A percentile compares a stretch with the other conserved stretches of the same genome.
phyloP scores from a whole-genome alignment of 2,113 vertebrate genomes.

The Sinocyclocheilus anshuiensis region DNA sequence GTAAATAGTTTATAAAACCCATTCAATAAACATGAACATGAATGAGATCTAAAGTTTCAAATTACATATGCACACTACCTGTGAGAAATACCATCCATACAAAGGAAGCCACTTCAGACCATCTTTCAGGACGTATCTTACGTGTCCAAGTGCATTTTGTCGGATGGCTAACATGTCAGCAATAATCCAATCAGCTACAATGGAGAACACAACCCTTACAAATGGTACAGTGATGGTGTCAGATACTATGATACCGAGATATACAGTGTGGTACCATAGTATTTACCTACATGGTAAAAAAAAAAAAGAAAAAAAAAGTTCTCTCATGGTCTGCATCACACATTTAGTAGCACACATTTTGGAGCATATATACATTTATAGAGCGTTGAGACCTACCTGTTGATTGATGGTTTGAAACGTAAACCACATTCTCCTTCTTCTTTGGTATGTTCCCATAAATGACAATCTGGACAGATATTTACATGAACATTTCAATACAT shows the following conservation, averaged over 20 bases:
- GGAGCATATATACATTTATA: too few relatives aligned
- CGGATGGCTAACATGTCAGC: constrained; percentile 90
- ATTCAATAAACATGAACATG: background rate
- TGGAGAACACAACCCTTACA: constrained; percentile 41
- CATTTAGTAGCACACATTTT: too few relatives aligned
- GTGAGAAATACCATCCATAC: constrained; percentile 95
- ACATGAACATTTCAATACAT: constrained; percentile 19
- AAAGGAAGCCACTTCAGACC: constrained; percentile 93
- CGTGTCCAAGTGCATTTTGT: constrained; percentile 88
- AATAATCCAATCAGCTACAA: constrained; percentile 93
- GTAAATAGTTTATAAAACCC: background rate
- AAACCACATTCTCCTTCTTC: constrained; percentile 89
- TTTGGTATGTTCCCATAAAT: constrained; percentile 97
- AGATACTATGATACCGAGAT: background rate
- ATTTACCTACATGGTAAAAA: background rate
- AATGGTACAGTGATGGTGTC: constrained; percentile 54
- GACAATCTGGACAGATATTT: constrained; percentile 79
- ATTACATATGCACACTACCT: constrained; percentile 75
- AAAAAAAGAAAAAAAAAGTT: background rate
- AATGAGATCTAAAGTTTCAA: too few relatives aligned
- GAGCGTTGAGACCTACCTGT: constrained; percentile 82
- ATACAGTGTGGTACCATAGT: background rate
- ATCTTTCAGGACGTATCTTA: constrained; percentile 95
- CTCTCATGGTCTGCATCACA: background rate
- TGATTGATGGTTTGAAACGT: constrained; percentile 95